Percentiles rank a stretch among this genome's conserved stretches.
These are phyloP conservation scores for Anarhynchus alexandrinus DNA, from an alignment of 2,113 vertebrate genomes.

Conservation along the genomic window DNA sequence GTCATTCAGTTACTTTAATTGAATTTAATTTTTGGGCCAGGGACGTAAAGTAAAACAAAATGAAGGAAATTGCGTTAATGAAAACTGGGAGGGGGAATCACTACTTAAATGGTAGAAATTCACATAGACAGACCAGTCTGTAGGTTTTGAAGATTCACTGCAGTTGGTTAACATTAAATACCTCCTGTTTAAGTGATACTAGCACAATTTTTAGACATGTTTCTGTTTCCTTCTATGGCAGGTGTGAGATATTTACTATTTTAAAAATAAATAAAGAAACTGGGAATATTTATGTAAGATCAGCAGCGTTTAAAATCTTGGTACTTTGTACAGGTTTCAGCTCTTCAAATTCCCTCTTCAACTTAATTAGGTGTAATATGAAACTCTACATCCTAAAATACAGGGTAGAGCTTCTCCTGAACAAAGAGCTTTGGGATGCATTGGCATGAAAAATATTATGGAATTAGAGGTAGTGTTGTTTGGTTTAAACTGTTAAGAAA, in stretches of 20 bases:
- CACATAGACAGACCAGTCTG: background rate
- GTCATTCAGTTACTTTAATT: background rate
- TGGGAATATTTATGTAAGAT: background rate
- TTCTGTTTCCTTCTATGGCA: background rate
- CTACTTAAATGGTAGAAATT: background rate
- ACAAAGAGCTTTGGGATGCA: background rate
- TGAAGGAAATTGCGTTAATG: background rate
- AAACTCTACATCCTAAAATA: background rate
- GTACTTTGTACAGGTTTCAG: background rate
- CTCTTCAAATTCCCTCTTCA: background rate
- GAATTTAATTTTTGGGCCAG: background rate
- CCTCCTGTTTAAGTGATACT: background rate
- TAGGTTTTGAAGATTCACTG: background rate
- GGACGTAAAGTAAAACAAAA: background rate
- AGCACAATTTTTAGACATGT: background rate
- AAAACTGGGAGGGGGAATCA: background rate
- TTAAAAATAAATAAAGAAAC: background rate
- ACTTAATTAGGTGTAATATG: background rate
- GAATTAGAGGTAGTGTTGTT: background rate
- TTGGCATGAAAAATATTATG: background rate
- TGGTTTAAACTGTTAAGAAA: background rate
- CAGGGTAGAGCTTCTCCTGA: background rate
- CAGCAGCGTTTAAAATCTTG: background rate
- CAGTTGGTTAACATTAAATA: background rate
- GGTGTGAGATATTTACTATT: background rate